A percentile compares a stretch with the other conserved stretches of the same genome.
These are phyloP conservation scores for Triops longicaudatus DNA, from an alignment of 1,140 invertebrate genomes.

Conservation along the genomic window DNA sequence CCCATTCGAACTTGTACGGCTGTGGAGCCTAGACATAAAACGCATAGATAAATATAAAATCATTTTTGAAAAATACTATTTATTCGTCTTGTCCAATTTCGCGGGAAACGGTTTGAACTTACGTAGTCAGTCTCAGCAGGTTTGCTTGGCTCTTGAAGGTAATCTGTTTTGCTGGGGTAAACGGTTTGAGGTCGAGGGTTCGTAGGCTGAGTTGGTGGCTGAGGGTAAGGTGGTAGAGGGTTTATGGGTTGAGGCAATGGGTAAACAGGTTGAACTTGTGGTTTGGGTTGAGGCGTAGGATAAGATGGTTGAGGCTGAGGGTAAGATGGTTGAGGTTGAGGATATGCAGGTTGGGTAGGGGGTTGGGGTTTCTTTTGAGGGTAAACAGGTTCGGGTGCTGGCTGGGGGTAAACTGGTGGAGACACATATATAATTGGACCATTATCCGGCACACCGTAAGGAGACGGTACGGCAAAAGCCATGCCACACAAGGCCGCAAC, in stretches of 20 bases:
- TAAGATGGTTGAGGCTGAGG: neutral
- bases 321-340: neutral
- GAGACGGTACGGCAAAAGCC: neutral
- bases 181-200: neutral
- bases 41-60: neutral
- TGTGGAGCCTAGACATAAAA: neutral
- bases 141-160: neutral
- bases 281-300: neutral
- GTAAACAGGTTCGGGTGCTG: neutral
- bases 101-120: neutral
- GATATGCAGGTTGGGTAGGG: neutral
- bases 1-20: constrained; percentile 47
- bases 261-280: neutral
- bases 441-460: neutral
- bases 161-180: neutral
- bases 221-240: no score
- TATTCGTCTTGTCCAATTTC: neutral
- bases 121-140: neutral
- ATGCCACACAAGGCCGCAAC: neutral
- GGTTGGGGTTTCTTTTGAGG: neutral
- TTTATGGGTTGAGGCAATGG: neutral
- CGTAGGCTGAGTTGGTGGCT: neutral
- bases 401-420: constrained; percentile 5
- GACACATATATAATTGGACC: neutral
- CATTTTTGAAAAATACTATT: no score